phyloP scores from a whole-genome alignment of 2,888 invertebrate species.

The Eupelmus urozonus region DNA sequence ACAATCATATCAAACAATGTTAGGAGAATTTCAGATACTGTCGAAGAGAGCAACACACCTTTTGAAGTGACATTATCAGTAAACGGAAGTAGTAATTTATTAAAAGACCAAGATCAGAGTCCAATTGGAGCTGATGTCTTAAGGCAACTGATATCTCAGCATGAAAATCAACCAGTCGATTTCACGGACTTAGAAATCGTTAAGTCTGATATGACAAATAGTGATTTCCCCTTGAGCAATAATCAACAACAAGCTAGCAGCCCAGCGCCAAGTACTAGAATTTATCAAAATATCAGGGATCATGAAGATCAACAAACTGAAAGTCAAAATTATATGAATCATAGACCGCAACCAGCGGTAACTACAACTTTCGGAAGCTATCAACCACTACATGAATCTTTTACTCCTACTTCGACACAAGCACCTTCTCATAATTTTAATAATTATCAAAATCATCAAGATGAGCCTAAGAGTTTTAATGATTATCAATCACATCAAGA shows the following conservation, averaged over 20 bases:
- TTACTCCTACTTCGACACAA: slow-evolving; percentile 1
- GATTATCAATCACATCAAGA: slow-evolving; percentile 2
- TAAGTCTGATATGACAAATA: slow-evolving; percentile 7
- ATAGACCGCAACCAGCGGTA: slow-evolving; percentile 6
- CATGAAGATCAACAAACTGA: slow-evolving; percentile 1
- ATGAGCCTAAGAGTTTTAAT: background rate
- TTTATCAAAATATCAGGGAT: slow-evolving; percentile 41
- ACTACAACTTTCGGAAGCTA: slow-evolving; percentile 22
- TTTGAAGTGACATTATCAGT: slow-evolving; percentile 66
- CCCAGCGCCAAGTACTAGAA: slow-evolving; percentile 56
- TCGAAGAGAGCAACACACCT: slow-evolving; percentile 64
- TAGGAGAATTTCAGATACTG: slow-evolving; percentile 54
- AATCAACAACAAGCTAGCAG: slow-evolving; percentile 4
- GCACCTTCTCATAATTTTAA: slow-evolving; percentile 11
- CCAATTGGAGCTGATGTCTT: slow-evolving; percentile 59
- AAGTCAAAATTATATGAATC: slow-evolving; percentile 12
- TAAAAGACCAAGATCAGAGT: slow-evolving; percentile 51
- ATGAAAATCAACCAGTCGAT: slow-evolving; percentile 61
- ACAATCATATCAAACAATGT: background rate
- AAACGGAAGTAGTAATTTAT: slow-evolving; percentile 46
- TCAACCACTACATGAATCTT: background rate
- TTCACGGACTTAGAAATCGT: slow-evolving; percentile 25
- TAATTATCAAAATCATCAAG: slow-evolving; percentile 12
- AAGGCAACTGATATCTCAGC: slow-evolving; percentile 63
- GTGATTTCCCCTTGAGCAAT: background rate